These are phyloP conservation scores for Misgurnus anguillicaudatus DNA, from an alignment of 2,113 vertebrate genomes.

Conservation along the genomic window DNA sequence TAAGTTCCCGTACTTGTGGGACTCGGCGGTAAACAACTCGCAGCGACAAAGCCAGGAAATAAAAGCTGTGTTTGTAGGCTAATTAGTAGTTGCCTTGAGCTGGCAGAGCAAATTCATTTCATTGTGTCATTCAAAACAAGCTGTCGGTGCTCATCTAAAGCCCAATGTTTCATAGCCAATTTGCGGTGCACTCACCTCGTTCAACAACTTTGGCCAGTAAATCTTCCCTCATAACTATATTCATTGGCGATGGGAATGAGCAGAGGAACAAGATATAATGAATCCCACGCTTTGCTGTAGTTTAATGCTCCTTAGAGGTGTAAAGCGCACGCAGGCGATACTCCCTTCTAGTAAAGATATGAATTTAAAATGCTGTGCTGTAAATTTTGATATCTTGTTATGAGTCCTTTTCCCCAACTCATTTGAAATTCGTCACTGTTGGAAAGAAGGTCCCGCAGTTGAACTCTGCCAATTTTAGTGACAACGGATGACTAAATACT, in stretches of 20 bases:
- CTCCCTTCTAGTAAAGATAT: slow-evolving; percentile 46
- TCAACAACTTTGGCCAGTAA: slow-evolving; percentile 71
- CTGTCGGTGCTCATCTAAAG: slow-evolving; percentile 56
- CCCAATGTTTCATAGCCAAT: slow-evolving; percentile 70
- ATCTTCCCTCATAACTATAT: slow-evolving; percentile 75
- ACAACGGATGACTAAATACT: no score
- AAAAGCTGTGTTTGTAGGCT: slow-evolving; percentile 72
- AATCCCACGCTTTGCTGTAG: slow-evolving; percentile 58
- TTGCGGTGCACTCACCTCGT: slow-evolving; percentile 66
- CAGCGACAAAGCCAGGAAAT: slow-evolving; percentile 70
- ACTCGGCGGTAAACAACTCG: slow-evolving; percentile 52
- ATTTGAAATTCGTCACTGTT: slow-evolving; percentile 45
- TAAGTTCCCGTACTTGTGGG: slow-evolving; percentile 48
- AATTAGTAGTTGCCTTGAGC: slow-evolving; percentile 72
- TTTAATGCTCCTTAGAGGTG: slow-evolving; percentile 65
- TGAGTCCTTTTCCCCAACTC: slow-evolving; percentile 39
- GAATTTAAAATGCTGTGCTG: slow-evolving; percentile 41
- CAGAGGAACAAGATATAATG: slow-evolving; percentile 63
- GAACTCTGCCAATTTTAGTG: neutral
- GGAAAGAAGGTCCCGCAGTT: neutral
- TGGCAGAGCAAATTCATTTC: slow-evolving; percentile 68
- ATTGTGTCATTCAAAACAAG: slow-evolving; percentile 63
- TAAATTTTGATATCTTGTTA: slow-evolving; percentile 40
- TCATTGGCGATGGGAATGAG: slow-evolving; percentile 69
- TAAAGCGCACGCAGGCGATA: slow-evolving; percentile 48